These are phyloP conservation scores for Drosophila tsacasi DNA, from an alignment of 1,140 invertebrate genomes.

Conservation along the genomic window DNA sequence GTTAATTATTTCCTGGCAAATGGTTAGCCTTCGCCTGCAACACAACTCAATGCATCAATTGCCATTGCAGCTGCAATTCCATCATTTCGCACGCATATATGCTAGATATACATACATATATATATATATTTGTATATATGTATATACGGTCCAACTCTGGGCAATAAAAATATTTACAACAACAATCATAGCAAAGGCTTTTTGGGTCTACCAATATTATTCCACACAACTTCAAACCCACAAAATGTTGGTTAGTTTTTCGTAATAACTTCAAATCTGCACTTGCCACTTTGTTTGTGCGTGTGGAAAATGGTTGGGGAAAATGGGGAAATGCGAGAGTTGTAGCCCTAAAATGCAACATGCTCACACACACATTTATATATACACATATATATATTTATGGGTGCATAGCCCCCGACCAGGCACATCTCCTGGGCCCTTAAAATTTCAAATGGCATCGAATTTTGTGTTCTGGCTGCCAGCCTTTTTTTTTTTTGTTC, in stretches of 20 bases:
- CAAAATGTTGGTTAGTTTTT: slow-evolving; percentile 85
- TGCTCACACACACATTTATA: slow-evolving; percentile 4
- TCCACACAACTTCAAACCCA: slow-evolving; percentile 85
- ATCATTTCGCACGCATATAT: slow-evolving; percentile 10
- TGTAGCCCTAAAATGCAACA: slow-evolving; percentile 51
- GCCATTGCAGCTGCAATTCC: slow-evolving; percentile 38
- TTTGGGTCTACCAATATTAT: slow-evolving; percentile 85
- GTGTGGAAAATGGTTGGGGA: slow-evolving; percentile 10
- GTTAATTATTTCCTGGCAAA: slow-evolving; percentile 49
- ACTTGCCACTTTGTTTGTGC: slow-evolving; percentile 77
- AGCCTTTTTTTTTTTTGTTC: slow-evolving; percentile 5
- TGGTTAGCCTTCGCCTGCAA: slow-evolving; percentile 15
- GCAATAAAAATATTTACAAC: slow-evolving; percentile 71
- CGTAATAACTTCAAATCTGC: slow-evolving; percentile 85
- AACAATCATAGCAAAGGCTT: slow-evolving; percentile 71
- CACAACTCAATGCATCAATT: slow-evolving; percentile 43
- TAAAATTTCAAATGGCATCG: slow-evolving; percentile 64
- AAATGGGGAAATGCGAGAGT: slow-evolving; percentile 3
- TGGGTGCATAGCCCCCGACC: neutral
- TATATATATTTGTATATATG: neutral
- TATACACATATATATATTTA: slow-evolving; percentile 2
- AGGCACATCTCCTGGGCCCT: slow-evolving; percentile 30
- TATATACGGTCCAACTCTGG: slow-evolving; percentile 29
- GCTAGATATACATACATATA: neutral
- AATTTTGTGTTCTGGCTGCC: slow-evolving; percentile 57